These are phyloP conservation scores for Sparus aurata DNA, from an alignment of 2,797 vertebrate species.

Conservation along the genomic window DNA sequence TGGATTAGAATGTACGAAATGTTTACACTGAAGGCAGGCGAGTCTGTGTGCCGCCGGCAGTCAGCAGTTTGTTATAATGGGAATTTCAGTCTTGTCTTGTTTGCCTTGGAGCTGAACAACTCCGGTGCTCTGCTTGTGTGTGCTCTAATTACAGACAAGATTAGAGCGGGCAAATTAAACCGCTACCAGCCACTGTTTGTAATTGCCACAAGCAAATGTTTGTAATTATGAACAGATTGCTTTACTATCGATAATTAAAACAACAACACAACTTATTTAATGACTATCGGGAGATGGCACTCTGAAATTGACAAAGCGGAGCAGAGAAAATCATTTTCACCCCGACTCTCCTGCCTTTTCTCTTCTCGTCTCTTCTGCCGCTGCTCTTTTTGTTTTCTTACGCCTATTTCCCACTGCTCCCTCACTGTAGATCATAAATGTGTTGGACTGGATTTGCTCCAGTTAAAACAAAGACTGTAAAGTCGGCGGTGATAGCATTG, in stretches of 20 bases:
- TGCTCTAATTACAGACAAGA: slow-evolving; percentile 91
- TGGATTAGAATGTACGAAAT: slow-evolving; percentile 82
- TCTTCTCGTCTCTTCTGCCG: slow-evolving; percentile 18
- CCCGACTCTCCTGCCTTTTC: slow-evolving; percentile 40
- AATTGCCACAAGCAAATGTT: slow-evolving; percentile 92
- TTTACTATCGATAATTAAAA: slow-evolving; percentile 92
- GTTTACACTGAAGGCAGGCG: slow-evolving; percentile 70
- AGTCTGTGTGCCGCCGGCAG: slow-evolving; percentile 74
- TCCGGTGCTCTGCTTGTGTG: slow-evolving; percentile 85
- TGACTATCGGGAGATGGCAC: slow-evolving; percentile 85
- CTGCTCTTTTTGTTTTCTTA: slow-evolving; percentile 65
- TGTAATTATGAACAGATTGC: slow-evolving; percentile 93
- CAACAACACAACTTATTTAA: slow-evolving; percentile 91
- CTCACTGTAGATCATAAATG: slow-evolving; percentile 61
- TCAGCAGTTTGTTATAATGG: slow-evolving; percentile 83
- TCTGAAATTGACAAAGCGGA: slow-evolving; percentile 83
- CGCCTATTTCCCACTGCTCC: slow-evolving; percentile 45
- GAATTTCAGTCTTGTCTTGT: slow-evolving; percentile 85
- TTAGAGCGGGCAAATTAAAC: slow-evolving; percentile 91
- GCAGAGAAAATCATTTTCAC: slow-evolving; percentile 75
- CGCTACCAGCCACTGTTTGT: slow-evolving; percentile 90
- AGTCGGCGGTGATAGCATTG: slow-evolving; percentile 61
- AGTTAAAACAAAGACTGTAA: slow-evolving; percentile 70
- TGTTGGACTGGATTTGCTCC: slow-evolving; percentile 65
- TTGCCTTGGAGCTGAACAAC: slow-evolving; percentile 87